Evolutionary conservation across 1,140 invertebrate genomes (phyloP).

Genomic region (Caenorhabditis latens): DNA sequence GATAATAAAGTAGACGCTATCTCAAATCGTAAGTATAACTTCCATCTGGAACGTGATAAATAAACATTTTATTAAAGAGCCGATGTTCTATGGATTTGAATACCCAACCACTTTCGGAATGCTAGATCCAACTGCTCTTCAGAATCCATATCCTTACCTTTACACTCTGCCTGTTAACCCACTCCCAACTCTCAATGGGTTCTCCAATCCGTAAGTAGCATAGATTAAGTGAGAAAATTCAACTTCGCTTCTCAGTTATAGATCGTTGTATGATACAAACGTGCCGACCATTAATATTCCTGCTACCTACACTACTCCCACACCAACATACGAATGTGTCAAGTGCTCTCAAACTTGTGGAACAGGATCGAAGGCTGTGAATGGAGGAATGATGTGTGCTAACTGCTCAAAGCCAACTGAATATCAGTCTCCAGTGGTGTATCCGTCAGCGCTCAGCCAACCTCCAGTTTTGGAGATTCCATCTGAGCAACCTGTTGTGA

Average conservation of each 20-base stretch:
- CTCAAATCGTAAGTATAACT: neutral
- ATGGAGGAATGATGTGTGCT: constrained; percentile 34
- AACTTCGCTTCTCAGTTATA: neutral
- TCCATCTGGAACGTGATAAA: neutral
- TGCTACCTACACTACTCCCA: neutral
- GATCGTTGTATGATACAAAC: neutral
- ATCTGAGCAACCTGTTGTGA: neutral
- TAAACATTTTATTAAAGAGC: neutral
- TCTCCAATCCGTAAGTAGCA: neutral
- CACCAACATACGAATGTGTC: constrained; percentile 20
- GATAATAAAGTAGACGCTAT: constrained; percentile 3
- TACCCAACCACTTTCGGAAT: constrained; percentile 21
- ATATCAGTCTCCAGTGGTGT: neutral
- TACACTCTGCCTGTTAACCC: neutral
- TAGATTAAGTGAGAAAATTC: no score
- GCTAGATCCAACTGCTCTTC: neutral
- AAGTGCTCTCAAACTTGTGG: constrained; percentile 46
- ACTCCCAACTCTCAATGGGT: neutral
- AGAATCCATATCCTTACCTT: neutral
- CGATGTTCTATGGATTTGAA: neutral
- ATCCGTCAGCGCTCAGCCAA: neutral
- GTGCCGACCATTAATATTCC: constrained; percentile 19
- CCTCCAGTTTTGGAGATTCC: constrained; percentile 1
- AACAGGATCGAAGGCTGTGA: neutral
- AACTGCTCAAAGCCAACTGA: neutral